Evolutionary conservation across 2,888 invertebrate species (phyloP).

Genomic region (Trilocha varians): DNA sequence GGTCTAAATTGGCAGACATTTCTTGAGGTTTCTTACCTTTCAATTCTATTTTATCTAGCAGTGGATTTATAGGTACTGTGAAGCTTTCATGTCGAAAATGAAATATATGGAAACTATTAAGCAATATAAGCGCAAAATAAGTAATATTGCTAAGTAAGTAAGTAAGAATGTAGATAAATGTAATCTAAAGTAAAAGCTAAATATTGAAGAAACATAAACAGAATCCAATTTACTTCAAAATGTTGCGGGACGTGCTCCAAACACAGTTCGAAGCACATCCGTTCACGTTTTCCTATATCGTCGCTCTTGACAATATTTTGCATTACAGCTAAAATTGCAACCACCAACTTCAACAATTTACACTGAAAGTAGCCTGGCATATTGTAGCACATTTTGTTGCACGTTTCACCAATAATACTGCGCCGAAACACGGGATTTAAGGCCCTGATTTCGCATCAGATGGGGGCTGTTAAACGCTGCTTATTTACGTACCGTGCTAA

Average conservation of each 20-base stretch:
- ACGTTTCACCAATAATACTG: constrained; percentile 5
- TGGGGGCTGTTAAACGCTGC: background rate
- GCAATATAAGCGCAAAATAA: too few relatives aligned
- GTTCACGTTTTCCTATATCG: constrained; percentile 29
- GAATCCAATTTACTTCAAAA: background rate
- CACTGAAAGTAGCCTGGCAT: constrained; percentile 39
- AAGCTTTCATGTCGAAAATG: too few relatives aligned
- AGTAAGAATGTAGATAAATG: too few relatives aligned
- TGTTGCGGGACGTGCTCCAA: constrained; percentile 40
- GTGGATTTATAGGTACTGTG: too few relatives aligned
- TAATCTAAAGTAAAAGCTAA: background rate
- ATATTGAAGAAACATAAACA: constrained; percentile 5
- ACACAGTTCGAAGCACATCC: constrained; percentile 33
- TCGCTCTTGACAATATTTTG: constrained; percentile 57
- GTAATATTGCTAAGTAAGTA: too few relatives aligned
- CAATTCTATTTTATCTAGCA: too few relatives aligned
- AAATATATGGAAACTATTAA: too few relatives aligned
- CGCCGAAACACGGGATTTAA: constrained; percentile 1
- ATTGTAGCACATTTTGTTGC: constrained; percentile 17
- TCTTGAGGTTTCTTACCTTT: too few relatives aligned
- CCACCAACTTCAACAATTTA: constrained; percentile 64
- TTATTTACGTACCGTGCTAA: background rate
- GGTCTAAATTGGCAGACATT: too few relatives aligned
- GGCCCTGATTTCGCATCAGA: constrained; percentile 6
- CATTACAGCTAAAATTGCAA: constrained; percentile 60